These are phyloP conservation scores for Teleiodes luculella DNA, from an alignment of 2,888 invertebrate species.

Conservation along the genomic window DNA sequence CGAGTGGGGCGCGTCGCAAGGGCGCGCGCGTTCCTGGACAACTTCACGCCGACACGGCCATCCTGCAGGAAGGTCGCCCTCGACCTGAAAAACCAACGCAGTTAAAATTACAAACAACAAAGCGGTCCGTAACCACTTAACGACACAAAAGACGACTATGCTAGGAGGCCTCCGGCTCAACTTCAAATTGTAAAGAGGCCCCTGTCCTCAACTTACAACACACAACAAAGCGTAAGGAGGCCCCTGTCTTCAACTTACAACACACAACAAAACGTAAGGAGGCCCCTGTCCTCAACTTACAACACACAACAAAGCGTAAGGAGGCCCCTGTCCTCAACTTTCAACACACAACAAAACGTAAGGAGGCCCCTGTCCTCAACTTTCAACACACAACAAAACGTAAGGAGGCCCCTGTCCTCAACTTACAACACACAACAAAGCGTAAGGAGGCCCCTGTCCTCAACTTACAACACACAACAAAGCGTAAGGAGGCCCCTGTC, in stretches of 20 bases:
- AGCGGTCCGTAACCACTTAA: background rate
- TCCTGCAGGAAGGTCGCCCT: background rate
- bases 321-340: too few relatives aligned
- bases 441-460: too few relatives aligned
- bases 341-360: background rate
- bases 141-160: background rate
- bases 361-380: background rate
- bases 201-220: background rate
- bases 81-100: conserved; percentile 1
- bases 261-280: too few relatives aligned
- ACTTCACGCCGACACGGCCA: background rate
- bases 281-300: too few relatives aligned
- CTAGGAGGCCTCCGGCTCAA: background rate
- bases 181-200: background rate
- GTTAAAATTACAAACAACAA: too few relatives aligned
- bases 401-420: background rate
- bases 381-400: background rate
- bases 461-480: too few relatives aligned
- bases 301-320: too few relatives aligned
- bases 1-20: too few relatives aligned
- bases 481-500: too few relatives aligned
- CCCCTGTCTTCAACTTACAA: background rate
- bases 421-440: too few relatives aligned
- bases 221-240: background rate
- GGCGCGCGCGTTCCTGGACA: too few relatives aligned